phyloP scores from a whole-genome alignment of 2,888 invertebrate species.

The Eurytoma californica region DNA sequence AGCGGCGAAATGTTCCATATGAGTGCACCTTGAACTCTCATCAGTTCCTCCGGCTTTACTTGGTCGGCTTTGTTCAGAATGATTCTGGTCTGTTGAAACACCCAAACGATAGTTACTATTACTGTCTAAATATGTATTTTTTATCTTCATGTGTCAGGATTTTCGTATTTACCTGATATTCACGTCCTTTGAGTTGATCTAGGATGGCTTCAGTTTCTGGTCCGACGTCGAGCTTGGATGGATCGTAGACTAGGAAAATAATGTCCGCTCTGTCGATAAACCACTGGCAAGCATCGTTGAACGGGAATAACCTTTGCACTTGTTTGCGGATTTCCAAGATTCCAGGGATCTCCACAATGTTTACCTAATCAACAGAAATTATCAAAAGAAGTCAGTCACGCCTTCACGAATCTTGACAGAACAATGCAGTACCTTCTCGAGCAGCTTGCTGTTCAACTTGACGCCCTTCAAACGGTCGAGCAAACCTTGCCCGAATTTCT shows the following conservation, averaged over 20 bases:
- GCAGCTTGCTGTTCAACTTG: slow-evolving; percentile 86
- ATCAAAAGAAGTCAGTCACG: neutral
- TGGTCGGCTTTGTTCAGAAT: slow-evolving; percentile 96
- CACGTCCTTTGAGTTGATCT: slow-evolving; percentile 94
- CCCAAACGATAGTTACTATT: slow-evolving; percentile 1
- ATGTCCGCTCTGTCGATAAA: slow-evolving; percentile 97
- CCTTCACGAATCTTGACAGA: neutral
- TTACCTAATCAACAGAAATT: slow-evolving; percentile 80
- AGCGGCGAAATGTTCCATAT: slow-evolving; percentile 98
- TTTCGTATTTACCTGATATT: slow-evolving; percentile 86
- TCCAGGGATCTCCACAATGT: slow-evolving; percentile 96
- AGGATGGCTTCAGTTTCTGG: slow-evolving; percentile 96
- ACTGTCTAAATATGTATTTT: neutral
- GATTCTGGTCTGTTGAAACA: slow-evolving; percentile 84
- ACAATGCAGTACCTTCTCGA: slow-evolving; percentile 85
- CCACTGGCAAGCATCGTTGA: slow-evolving; percentile 98
- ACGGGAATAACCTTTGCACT: slow-evolving; percentile 93
- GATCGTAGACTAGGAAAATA: slow-evolving; percentile 96
- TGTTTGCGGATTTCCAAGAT: slow-evolving; percentile 95
- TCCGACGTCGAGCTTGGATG: slow-evolving; percentile 95
- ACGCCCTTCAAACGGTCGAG: slow-evolving; percentile 91
- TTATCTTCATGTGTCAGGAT: neutral
- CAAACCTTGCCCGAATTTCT: slow-evolving; percentile 95
- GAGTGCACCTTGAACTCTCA: slow-evolving; percentile 94
- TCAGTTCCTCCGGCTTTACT: slow-evolving; percentile 92